A percentile compares a stretch with the other conserved stretches of the same genome.
phyloP scores from a whole-genome alignment of 2,888 invertebrate species.

The Drosophila tanythrix region DNA sequence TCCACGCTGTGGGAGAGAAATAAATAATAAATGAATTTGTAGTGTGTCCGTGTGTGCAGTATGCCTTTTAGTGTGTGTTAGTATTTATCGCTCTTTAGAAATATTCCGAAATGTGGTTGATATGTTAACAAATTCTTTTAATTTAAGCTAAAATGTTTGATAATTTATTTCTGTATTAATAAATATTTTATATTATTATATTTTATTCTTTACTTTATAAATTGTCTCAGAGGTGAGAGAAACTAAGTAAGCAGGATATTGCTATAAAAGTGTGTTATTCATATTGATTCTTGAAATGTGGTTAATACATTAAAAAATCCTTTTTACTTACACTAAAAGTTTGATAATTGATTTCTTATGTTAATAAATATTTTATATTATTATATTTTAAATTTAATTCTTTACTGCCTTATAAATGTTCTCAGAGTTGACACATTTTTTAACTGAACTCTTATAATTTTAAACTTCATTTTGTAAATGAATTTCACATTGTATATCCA shows the following conservation, averaged over 20 bases:
- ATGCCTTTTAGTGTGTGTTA: not conserved
- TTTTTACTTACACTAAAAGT: not conserved
- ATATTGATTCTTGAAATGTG: not conserved
- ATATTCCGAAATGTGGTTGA: not conserved
- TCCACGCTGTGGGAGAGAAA: not conserved
- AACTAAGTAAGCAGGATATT: not conserved
- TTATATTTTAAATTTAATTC: not conserved
- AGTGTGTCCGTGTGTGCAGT: not conserved
- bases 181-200: not conserved
- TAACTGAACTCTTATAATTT: not conserved
- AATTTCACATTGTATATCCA: not conserved
- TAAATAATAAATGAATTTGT: slow-evolving; percentile 1
- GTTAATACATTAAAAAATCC: not conserved
- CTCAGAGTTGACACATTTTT: not conserved
- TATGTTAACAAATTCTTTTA: not conserved
- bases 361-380: not conserved
- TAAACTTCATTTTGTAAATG: too few species aligned
- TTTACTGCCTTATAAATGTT: not conserved
- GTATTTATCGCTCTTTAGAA: not conserved
- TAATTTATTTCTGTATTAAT: not conserved
- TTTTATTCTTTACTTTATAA: not conserved
- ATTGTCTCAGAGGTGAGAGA: not conserved
- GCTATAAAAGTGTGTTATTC: not conserved
- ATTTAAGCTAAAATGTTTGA: not conserved
- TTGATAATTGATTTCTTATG: too few species aligned